Evolutionary conservation across 2,888 invertebrate genomes (phyloP), one percentile per base, ranked within the genome.

Genomic region (Globia sparganii): DNA sequence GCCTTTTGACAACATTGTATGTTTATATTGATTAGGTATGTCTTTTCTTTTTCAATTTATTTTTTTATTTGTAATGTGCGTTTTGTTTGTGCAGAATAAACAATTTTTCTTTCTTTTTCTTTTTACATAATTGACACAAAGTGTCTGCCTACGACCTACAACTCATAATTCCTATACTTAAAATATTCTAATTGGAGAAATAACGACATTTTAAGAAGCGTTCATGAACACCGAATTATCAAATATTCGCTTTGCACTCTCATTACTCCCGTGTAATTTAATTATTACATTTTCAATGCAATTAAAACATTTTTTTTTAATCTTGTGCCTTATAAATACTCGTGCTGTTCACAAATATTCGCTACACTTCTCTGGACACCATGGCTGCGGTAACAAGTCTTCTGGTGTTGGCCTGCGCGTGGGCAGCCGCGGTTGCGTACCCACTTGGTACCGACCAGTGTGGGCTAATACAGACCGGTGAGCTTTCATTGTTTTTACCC

Each of bases 271-370:
- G 69, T 59, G 25, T 37, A 67, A 80, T 81, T 71, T 62, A 81
- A 80, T 80, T 81, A 80, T 37, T 28, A 15, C n/a, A 65, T 80
- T 80, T 68, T 65, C n/a, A 59, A 69, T 65, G 79, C 68, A 80
- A 65, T 69, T 75, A 75, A 58, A 46, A 6, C 0, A 15, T 15
- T 11, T 61, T 53, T 56, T 34, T 28, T 58, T 37, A 40, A 56
- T 9, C 49, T 53, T 5, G 28, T 40, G 28, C 34, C 15, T 1
- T 67, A 49, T 79, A 77, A 46, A 79, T 58, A 75, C 21, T 18
- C 11, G 13, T 56, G 31, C 3, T 8, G 25, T 25, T 61, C 15
- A 15, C 21, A 4, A 15, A 25, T 40, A 5, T 65, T 68, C 2
- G 15, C 15, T 56, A 79, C 40, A 82, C n/a, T 49, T 34, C 25